These are phyloP conservation scores for Pristionchus exspectatus DNA, from an alignment of 2,888 invertebrate species.

Conservation along the genomic window DNA sequence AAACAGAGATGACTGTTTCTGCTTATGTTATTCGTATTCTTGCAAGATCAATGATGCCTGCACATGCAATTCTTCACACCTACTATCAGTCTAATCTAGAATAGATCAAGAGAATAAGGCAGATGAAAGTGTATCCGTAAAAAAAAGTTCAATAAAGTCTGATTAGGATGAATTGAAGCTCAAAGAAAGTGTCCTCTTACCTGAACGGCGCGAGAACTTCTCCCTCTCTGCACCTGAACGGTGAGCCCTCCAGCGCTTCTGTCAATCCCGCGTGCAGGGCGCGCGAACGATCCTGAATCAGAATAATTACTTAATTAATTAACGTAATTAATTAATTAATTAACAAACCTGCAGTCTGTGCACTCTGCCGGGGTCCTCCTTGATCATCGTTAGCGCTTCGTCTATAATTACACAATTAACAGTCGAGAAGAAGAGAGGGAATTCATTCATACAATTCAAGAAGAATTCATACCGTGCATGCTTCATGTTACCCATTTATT, in stretches of 20 bases:
- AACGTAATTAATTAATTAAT: not conserved
- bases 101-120: too few species aligned
- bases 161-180: too few species aligned
- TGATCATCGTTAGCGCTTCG: slow-evolving; percentile 77
- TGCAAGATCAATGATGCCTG: not conserved
- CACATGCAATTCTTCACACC: too few species aligned
- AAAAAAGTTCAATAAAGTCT: too few species aligned
- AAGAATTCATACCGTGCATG: too few species aligned
- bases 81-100: too few species aligned
- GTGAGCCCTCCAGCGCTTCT: slow-evolving; percentile 56
- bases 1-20: too few species aligned
- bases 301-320: not conserved
- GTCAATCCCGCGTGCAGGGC: slow-evolving; percentile 63
- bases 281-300: slow-evolving; percentile 58
- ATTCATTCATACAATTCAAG: too few species aligned
- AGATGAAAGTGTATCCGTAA: too few species aligned
- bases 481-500: too few species aligned
- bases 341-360: slow-evolving; percentile 60
- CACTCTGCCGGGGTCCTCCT: slow-evolving; percentile 74
- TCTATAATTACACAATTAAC: slow-evolving; percentile 54
- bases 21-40: too few species aligned
- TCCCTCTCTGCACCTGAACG: slow-evolving; percentile 53
- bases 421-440: not conserved
- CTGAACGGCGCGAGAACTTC: slow-evolving; percentile 53
- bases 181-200: not conserved